Evolutionary conservation across 1,140 invertebrate genomes (phyloP), one percentile per base, ranked within the genome.

Genomic region (Leptinotarsa lineolata): DNA sequence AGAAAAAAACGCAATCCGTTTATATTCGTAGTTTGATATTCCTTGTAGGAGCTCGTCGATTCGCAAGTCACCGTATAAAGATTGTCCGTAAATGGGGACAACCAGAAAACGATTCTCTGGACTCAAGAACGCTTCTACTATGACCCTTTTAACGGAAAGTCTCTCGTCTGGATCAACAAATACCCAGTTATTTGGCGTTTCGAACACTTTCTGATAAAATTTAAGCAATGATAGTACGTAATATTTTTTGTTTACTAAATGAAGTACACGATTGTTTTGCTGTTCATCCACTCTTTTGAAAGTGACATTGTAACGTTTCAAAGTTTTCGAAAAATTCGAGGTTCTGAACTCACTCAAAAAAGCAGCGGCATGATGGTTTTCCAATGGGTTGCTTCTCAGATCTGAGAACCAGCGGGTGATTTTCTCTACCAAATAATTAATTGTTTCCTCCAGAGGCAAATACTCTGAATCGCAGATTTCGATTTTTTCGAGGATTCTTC

Each of bases 341-440:
- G 15, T 54, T 54, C n/a, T 54, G 15, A 15, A 54, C 15, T 16
- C n/a, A 54, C 48, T 54, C 48, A 54, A 54, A 54, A 54, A 18
- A 54, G 48, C 48, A 54, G 48, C 48, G n/a, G 48, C 48, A 54
- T 54, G 48, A 54, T 18, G n/a, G 48, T 54, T 54, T 16, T 54
- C n/a, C 48, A 54, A 54, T 16, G 15, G 16, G n/a, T 13, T 18
- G 15, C 15, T 15, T 54, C n/a, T 54, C 3, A 54, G 15, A 4
- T 18, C 48, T 18, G n/a, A 16, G 15, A 16, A 16, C 48, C 48
- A 54, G 4, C 6, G 16, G 1, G n/a, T 54, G 3, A 54, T n/a
- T 54, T n/a, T 54, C 6, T 15, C 6, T 15, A 5, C 0, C 15
- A 54, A 5, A 54, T 54, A 54, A 54, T 54, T 0, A 16, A 54